These are phyloP conservation scores for Mareca penelope DNA, from an alignment of 2,797 vertebrate genomes.

Conservation along the genomic window DNA sequence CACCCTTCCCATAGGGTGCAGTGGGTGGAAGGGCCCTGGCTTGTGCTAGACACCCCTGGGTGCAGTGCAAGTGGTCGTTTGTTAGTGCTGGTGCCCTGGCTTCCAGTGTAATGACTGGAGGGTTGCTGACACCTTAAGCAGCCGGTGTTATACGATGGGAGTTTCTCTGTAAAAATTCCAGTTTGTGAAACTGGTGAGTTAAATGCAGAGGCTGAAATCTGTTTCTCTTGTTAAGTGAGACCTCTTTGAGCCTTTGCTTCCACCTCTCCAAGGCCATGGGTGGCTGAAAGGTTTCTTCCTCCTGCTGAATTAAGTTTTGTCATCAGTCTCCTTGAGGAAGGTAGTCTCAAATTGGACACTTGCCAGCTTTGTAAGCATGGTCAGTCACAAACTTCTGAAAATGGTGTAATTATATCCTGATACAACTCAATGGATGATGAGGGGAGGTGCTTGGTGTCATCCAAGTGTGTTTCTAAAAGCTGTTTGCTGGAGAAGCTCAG, in stretches of 20 bases:
- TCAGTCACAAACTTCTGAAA: background rate
- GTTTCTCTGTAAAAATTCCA: background rate
- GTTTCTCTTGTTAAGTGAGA: background rate
- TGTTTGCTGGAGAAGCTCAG: background rate
- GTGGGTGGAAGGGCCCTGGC: background rate
- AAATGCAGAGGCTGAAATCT: background rate
- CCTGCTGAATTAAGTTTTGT: background rate
- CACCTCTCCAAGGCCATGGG: background rate
- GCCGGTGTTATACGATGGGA: background rate
- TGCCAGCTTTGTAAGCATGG: background rate
- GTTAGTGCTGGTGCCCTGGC: background rate
- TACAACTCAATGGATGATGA: background rate
- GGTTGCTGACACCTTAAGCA: background rate
- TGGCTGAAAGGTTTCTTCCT: background rate
- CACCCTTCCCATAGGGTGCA: background rate
- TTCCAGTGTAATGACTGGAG: too few species aligned
- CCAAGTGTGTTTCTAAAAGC: background rate
- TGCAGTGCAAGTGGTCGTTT: background rate
- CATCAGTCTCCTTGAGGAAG: background rate
- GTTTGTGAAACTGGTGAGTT: background rate
- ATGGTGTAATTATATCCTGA: rapidly evolving
- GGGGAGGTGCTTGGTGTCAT: background rate
- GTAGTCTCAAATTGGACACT: too few species aligned
- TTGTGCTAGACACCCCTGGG: background rate
- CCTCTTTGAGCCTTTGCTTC: background rate